phyloP scores from a whole-genome alignment of 2,888 invertebrate species.

The Dryadula phaetusa region DNA sequence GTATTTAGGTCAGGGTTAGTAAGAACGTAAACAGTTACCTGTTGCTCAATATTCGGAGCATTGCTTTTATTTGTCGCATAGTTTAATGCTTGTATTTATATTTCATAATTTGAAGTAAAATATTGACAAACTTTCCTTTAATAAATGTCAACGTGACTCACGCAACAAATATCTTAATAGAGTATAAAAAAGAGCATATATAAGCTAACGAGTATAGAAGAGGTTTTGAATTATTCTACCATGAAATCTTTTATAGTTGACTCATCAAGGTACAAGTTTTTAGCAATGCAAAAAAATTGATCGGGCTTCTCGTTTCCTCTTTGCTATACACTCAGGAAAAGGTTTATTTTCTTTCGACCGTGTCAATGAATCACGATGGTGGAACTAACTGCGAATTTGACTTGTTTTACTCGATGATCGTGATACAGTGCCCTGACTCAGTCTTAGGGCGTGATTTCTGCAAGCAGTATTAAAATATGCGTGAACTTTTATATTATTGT shows the following conservation, averaged over 20 bases:
- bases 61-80: slow-evolving; percentile 31
- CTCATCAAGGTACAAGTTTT: slow-evolving; percentile 49
- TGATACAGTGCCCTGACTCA: slow-evolving; percentile 55
- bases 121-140: not conserved
- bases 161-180: not conserved
- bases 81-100: slow-evolving; percentile 4
- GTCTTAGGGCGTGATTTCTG: slow-evolving; percentile 54
- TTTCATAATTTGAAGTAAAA: not conserved
- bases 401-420: slow-evolving; percentile 56
- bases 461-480: slow-evolving; percentile 54
- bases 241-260: slow-evolving; percentile 53
- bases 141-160: slow-evolving; percentile 9
- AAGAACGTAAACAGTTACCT: slow-evolving; percentile 46
- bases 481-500: slow-evolving; percentile 52
- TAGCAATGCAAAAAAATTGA: slow-evolving; percentile 42
- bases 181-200: slow-evolving; percentile 5
- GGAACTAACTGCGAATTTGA: slow-evolving; percentile 66
- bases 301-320: slow-evolving; percentile 50
- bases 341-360: slow-evolving; percentile 48
- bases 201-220: slow-evolving; percentile 11
- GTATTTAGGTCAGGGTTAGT: slow-evolving; percentile 56
- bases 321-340: slow-evolving; percentile 45
- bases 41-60: slow-evolving; percentile 38
- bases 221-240: slow-evolving; percentile 43
- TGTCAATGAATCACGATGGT: slow-evolving; percentile 63